Evolutionary conservation across 2,113 vertebrate species (phyloP), one percentile per base, ranked within the genome.

Genomic region (Stomatorhinus ivindoensis): DNA sequence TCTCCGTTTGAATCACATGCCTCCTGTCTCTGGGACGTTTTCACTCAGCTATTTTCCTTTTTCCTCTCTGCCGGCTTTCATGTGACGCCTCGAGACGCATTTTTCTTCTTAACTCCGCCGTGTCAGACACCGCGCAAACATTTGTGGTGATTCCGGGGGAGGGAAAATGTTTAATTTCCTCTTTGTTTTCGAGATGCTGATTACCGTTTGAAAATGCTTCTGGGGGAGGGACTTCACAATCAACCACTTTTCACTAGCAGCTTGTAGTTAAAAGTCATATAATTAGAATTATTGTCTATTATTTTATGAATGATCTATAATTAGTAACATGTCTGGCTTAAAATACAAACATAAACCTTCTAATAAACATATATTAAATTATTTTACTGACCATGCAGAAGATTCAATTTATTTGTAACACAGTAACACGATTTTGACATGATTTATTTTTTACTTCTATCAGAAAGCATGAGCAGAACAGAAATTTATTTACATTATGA

Each of bases 41-140:
- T 86, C 55, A 86, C 17, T 90, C 65, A 61, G 35, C 48, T 82
- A 19, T 87, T 89, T 76, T 15, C 48, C 58, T 53, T 76, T 39
- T 55, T 88, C 39, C n/a, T 86, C 80, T 89, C 69, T 65, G 58
- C 48, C 80, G 27, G n/a, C 90, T 86, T 90, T 89, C 90, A 89
- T 92, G 92, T 42, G 89, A 86, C 87, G 53, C 86, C 58, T 90
- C n/a, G 92, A 92, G 89, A 90, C 90, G 90, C 76, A 47, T 73
- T 92, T 87, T 73, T 92, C 92, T 91, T 89, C 90, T 92, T 84
- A 87, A 93, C 90, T 92, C 90, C 93, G 91, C 92, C 91, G 92
- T 91, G 92, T 90, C 91, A 91, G 91, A 94, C 93, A 93, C 91
- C 91, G 84, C 90, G 89, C 89, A 91, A 94, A 94, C 94, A 93